These are phyloP conservation scores for Liparis tanakae DNA, from an alignment of 2,797 vertebrate species.

Conservation along the genomic window DNA sequence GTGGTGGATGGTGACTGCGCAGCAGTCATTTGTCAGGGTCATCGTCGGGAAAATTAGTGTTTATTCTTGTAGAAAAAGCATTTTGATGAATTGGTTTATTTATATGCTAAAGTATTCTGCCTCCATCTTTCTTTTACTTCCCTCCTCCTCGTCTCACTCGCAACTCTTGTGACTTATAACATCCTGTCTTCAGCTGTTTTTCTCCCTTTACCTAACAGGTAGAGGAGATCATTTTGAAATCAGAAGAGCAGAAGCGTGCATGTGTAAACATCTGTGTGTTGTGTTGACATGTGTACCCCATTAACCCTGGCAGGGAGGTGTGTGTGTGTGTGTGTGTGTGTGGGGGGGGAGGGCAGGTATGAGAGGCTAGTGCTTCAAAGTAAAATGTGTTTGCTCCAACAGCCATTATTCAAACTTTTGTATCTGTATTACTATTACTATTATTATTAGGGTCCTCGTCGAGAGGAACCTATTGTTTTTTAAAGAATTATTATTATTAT, in stretches of 20 bases:
- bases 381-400: background rate
- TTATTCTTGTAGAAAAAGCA: conserved; percentile 94
- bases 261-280: conserved; percentile 57
- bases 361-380: background rate
- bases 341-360: background rate
- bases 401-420: background rate
- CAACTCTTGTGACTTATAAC: conserved; percentile 25
- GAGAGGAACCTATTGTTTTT: too few species aligned
- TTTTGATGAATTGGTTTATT: conserved; percentile 98
- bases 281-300: conserved; percentile 48
- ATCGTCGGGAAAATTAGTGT: conserved; percentile 90
- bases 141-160: conserved; percentile 25
- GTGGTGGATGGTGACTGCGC: conserved; percentile 37
- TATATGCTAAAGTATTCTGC: conserved; percentile 94
- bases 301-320: conserved; percentile 55
- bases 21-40: conserved; percentile 93
- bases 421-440: background rate
- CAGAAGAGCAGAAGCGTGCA: conserved; percentile 72
- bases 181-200: background rate
- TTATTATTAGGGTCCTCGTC: too few species aligned
- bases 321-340: background rate
- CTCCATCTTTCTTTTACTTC: conserved; percentile 28
- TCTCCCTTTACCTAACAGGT: conserved; percentile 32
- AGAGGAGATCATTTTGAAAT: conserved; percentile 83
- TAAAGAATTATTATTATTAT: background rate